Conservation (phyloP, 2,888 invertebrate genomes). For the Carcina quercana region DNA sequence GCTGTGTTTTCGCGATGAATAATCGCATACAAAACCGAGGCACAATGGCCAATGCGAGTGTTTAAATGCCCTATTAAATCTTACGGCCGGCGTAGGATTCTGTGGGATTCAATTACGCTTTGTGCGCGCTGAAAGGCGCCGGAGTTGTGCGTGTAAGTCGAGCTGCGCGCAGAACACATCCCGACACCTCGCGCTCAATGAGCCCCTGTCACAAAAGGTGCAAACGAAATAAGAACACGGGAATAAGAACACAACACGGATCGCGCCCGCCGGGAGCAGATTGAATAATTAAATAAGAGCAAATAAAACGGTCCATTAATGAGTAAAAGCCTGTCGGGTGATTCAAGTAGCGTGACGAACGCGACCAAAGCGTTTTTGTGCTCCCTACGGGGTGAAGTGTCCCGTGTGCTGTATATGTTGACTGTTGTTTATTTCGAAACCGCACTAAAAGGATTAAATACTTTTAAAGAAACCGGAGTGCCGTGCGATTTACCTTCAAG, state of each 20-base stretch:
- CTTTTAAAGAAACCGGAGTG: too few relatives aligned
- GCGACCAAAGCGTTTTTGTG: conserved; percentile 35
- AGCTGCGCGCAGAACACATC: conserved; percentile 66
- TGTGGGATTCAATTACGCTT: conserved; percentile 74
- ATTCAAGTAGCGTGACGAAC: conserved; percentile 54
- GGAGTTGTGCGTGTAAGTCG: conserved; percentile 65
- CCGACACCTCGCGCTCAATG: conserved; percentile 72
- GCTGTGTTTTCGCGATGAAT: conserved; percentile 61
- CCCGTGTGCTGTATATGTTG: too few relatives aligned
- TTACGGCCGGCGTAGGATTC: conserved; percentile 70
- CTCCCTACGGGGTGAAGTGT: not conserved
- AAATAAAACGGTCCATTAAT: conserved; percentile 68
- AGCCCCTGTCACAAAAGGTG: conserved; percentile 71
- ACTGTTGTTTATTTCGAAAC: not conserved
- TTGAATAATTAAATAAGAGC: conserved; percentile 75
- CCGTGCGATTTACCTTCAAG: too few relatives aligned
- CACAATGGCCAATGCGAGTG: conserved; percentile 73
- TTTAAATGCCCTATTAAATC: conserved; percentile 75
- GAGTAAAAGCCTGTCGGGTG: conserved; percentile 58
- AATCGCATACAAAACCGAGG: conserved; percentile 67
- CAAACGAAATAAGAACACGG: conserved; percentile 58
- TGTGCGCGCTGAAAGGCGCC: conserved; percentile 70
- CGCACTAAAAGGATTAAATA: too few relatives aligned
- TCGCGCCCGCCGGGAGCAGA: conserved; percentile 54
- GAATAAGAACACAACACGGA: conserved; percentile 54